These are phyloP conservation scores for Corydoras sp. DNA, from an alignment of 2,113 vertebrate genomes.

Conservation along the genomic window DNA sequence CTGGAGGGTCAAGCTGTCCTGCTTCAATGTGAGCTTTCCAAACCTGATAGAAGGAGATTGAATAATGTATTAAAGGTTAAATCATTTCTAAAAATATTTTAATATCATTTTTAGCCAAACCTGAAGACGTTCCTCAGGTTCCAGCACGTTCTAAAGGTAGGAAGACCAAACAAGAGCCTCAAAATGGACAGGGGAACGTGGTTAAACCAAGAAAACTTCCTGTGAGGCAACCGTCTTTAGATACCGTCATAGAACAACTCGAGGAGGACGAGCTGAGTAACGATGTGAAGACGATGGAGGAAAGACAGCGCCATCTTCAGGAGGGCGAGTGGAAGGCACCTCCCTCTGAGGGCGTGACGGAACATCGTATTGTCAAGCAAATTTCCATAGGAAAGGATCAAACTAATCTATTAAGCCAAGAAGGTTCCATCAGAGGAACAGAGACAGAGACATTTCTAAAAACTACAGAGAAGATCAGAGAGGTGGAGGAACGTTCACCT, in stretches of 20 bases:
- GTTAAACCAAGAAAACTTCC: conserved; percentile 51
- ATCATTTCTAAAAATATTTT: background rate
- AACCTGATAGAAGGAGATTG: conserved; percentile 32
- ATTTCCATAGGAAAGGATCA: background rate
- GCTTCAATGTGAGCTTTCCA: conserved; percentile 76
- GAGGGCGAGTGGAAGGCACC: background rate
- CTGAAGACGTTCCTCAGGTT: conserved; percentile 19
- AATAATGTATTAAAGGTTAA: too few relatives aligned
- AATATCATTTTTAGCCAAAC: background rate
- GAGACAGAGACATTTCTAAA: background rate
- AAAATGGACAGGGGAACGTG: conserved; percentile 35
- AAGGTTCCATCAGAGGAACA: background rate
- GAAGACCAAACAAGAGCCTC: background rate
- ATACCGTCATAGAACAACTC: conserved; percentile 24
- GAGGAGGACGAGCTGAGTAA: conserved; percentile 7
- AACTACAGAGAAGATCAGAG: background rate
- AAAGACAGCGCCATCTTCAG: conserved; percentile 4
- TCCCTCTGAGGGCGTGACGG: background rate
- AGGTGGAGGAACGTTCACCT: background rate
- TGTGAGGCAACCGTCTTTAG: conserved; percentile 42
- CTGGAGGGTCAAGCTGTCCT: conserved; percentile 69
- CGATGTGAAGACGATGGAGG: conserved; percentile 3
- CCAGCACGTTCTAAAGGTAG: conserved; percentile 32
- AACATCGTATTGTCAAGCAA: background rate
- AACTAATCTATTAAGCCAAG: too few relatives aligned